phyloP scores from a whole-genome alignment of 2,113 vertebrate species.

The Tretioscincus oriximinensis region DNA sequence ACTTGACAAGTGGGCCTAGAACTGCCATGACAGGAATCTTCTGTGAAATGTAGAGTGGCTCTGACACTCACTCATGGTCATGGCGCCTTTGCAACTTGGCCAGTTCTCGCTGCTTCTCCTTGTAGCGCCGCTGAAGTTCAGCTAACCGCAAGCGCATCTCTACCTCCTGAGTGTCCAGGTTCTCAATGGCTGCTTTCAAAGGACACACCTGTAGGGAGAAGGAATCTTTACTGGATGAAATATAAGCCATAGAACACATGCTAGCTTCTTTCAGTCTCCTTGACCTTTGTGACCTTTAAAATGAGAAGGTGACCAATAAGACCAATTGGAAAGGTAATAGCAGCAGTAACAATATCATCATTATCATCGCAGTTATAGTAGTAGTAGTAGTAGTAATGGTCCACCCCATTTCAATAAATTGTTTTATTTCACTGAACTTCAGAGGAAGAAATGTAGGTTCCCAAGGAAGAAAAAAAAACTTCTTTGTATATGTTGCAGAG shows the following conservation, averaged over 20 bases:
- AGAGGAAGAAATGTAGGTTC: not conserved
- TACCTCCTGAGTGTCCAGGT: constrained; percentile 89
- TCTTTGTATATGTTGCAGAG: too few relatives aligned
- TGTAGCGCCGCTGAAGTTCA: constrained; percentile 90
- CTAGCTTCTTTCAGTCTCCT: not conserved
- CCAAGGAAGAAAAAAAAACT: not conserved
- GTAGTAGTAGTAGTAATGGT: not conserved
- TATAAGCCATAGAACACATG: not conserved
- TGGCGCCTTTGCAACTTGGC: constrained; percentile 89
- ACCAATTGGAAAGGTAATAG: not conserved
- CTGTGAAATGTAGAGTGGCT: not conserved
- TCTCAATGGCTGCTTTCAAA: constrained; percentile 88
- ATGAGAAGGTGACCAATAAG: not conserved
- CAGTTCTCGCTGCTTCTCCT: constrained; percentile 94
- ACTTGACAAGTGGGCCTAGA: not conserved
- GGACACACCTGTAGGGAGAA: constrained; percentile 82
- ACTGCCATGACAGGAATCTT: not conserved
- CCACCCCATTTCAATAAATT: not conserved
- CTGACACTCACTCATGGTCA: constrained; percentile 81
- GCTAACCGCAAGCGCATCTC: constrained; percentile 90
- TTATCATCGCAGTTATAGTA: not conserved
- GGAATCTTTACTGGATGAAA: rapidly evolving
- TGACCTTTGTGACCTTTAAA: not conserved
- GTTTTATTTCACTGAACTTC: not conserved
- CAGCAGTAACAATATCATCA: not conserved